Conservation (phyloP, 1,140 invertebrate species). For the Aporrectodea caliginosa region DNA sequence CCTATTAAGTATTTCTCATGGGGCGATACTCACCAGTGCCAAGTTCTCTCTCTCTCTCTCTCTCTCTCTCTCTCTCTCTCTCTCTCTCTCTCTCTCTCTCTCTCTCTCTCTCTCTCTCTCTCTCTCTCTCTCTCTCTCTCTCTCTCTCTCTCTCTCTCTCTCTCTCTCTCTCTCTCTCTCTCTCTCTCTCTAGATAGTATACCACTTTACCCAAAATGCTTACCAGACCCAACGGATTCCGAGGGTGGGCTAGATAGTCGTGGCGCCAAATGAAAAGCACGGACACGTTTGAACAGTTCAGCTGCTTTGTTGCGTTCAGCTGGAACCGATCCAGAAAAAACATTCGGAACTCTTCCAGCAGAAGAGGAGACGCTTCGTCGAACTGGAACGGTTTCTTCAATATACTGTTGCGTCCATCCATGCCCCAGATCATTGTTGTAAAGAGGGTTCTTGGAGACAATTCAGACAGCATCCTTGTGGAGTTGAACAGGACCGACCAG, state of each 20-base stretch:
- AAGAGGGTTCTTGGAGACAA: conserved; percentile 34
- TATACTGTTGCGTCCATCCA: conserved; percentile 46
- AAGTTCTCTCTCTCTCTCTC: conserved; percentile 46
- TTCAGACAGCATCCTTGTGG: conserved; percentile 19
- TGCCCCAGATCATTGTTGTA: conserved; percentile 42
- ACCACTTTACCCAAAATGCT: no score
- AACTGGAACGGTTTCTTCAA: conserved; percentile 38
- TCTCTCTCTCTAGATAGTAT: no score
- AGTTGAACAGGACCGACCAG: conserved; percentile 45
- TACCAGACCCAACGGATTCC: conserved; percentile 35
- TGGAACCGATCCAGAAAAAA: conserved; percentile 41
- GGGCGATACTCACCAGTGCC: no score
- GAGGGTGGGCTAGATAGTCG: conserved; percentile 45
- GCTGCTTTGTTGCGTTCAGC: not conserved
- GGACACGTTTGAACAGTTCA: conserved; percentile 40
- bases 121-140: conserved; percentile 46
- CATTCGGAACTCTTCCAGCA: conserved; percentile 46
- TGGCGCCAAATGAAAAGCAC: conserved; percentile 45
- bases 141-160: conserved; percentile 31
- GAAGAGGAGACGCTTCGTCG: conserved; percentile 35
- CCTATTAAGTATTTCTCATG: no score
- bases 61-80: conserved; percentile 44
- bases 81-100: conserved; percentile 45
- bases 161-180: conserved; percentile 9
- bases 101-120: conserved; percentile 46